Evolutionary conservation across 2,888 invertebrate species (phyloP).

Genomic region (Leucophenga maculata): DNA sequence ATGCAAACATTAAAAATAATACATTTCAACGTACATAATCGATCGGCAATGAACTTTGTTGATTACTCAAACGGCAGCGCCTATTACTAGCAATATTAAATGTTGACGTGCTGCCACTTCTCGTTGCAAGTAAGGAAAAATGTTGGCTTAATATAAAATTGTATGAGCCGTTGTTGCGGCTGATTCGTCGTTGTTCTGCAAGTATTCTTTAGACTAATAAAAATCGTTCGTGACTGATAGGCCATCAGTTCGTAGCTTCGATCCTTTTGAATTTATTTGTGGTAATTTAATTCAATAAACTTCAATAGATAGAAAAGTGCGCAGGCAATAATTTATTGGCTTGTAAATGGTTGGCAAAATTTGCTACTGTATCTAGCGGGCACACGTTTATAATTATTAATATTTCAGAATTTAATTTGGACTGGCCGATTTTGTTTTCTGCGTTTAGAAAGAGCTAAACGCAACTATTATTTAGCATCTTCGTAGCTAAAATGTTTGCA

Average conservation of each 20-base stretch:
- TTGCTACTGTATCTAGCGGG: not conserved
- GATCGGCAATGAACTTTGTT: conserved; percentile 13
- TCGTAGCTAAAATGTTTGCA: too few species aligned
- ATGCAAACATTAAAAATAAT: conserved; percentile 1
- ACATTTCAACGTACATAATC: not conserved
- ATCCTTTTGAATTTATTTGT: not conserved
- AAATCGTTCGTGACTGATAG: conserved; percentile 13
- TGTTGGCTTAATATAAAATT: not conserved
- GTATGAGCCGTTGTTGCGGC: not conserved
- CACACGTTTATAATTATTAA: not conserved
- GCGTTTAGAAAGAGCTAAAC: too few species aligned
- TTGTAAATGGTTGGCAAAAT: not conserved
- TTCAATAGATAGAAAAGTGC: not conserved
- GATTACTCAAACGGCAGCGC: not conserved
- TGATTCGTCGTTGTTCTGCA: not conserved
- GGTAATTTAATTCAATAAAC: conserved; percentile 3
- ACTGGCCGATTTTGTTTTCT: too few species aligned
- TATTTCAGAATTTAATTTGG: not conserved
- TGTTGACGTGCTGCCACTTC: not conserved
- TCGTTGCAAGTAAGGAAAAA: not conserved
- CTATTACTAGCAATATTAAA: not conserved
- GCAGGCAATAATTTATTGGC: not conserved
- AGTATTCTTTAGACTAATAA: not conserved
- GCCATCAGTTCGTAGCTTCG: not conserved
- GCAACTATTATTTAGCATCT: not conserved